Conservation (phyloP, 2,888 invertebrate species). For the Myathropa florea region DNA sequence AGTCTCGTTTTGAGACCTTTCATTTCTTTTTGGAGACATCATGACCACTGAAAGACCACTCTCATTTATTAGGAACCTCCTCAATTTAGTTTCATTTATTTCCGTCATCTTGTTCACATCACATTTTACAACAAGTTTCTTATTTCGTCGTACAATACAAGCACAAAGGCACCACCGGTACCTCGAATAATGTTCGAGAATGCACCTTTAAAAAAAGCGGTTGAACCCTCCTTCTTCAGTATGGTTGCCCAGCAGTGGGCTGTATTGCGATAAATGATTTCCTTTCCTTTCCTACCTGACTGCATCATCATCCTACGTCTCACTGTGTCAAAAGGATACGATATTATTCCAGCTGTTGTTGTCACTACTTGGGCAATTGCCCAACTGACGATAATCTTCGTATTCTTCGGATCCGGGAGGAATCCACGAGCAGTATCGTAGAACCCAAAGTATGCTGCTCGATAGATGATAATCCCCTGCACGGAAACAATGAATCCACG, state of each 20-base stretch:
- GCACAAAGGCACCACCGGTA: constrained; percentile 94
- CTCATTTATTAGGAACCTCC: no score
- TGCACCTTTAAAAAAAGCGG: constrained; percentile 96
- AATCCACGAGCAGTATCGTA: constrained; percentile 95
- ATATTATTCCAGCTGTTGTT: constrained; percentile 92
- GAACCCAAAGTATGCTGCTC: constrained; percentile 95
- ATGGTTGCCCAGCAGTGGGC: constrained; percentile 94
- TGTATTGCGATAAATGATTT: constrained; percentile 92
- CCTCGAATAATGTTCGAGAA: constrained; percentile 95
- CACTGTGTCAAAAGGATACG: constrained; percentile 96
- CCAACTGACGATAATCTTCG: constrained; percentile 61
- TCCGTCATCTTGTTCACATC: no score
- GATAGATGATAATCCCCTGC: constrained; percentile 94
- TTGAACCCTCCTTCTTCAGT: constrained; percentile 87
- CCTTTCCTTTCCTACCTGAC: constrained; percentile 89
- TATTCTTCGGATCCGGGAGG: constrained; percentile 84
- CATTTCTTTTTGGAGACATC: no score
- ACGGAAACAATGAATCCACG: constrained; percentile 71
- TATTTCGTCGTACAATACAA: constrained; percentile 93
- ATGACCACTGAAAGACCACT: no score
- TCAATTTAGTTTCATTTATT: no score
- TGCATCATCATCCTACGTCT: constrained; percentile 99
- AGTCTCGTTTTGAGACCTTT: no score
- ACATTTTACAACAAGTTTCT: constrained; percentile 82
- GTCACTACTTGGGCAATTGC: constrained; percentile 82